Evolutionary conservation across 2,888 invertebrate genomes (phyloP), one percentile per base, ranked within the genome.

Genomic region (Leptinotarsa juncta): DNA sequence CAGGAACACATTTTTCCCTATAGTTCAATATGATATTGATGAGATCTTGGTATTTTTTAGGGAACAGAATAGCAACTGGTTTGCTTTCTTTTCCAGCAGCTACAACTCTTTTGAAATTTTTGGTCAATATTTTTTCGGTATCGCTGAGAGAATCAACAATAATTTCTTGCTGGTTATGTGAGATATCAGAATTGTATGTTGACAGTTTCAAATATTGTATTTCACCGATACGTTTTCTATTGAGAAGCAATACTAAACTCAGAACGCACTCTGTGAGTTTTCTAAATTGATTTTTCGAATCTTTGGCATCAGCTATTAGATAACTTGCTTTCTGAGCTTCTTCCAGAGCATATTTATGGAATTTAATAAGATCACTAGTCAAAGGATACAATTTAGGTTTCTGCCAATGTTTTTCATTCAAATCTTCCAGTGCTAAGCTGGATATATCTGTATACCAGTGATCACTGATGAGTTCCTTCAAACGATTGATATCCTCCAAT

Each of bases 1-100:
- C 66, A 7, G 79, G 80, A 15, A 81, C 78, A 69, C 71, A 73
- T 15, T 23, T 60, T 62, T 75, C 51, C 70, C 77, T 65, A 48
- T 78, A 69, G n/a, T 18, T 48, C 15, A 70, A 20, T 2, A 70
- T 15, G 48, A 16, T 49, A 18, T 26, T 12, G 4, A 57, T 60
- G 18, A 62, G 32, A 48, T 62, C 62, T 32, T 70, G 70, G 4
- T 18, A 50, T 49, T 51, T 18, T 78, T 76, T 16, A 18, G 75
- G 62, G 73, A 80, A 81, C 23, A 81, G 66, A 50, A 81, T 79
- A 4, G 78, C 75, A 18, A 79, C 74, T 50, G 77, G 77, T 71
- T 78, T 80, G 10, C 67, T 67, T 23, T 76, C 79, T 62, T 80
- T 81, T 57, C 77, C 78, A 48, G 55, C 73, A 20, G 71, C 73